Base-by-base conservation (phyloP, 2,113 vertebrate species). In the Trachemys scripta region DNA sequence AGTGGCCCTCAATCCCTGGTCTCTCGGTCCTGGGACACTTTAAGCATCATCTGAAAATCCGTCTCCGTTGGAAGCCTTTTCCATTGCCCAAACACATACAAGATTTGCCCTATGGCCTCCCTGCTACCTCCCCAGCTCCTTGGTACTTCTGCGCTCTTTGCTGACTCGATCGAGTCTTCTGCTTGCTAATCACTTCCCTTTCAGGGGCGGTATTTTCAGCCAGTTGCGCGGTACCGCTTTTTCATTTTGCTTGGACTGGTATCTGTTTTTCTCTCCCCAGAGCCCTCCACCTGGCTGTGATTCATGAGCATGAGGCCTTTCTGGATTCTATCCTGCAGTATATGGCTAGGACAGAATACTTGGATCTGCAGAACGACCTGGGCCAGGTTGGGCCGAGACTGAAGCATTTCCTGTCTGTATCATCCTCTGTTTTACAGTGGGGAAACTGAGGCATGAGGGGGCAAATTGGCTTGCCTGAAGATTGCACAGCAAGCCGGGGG, bases 331-430 rank as follows among this genome's bases (percentile, higher is more conserved):
- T 99, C 53, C 94, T 99, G 16, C 96, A 97, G 49, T 98, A 97
- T 35, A 96, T 98, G 0, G 96, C 90, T 0, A 98, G 97, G 54
- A 98, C 96, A 0, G 97, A 98, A 10, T 99, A 98, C 96, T 95
- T 99, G 82, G 98, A 99, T 89, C 97, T 98, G 56, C 98, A 99
- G 97, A 99, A 99, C n/a, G 98, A 99, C 92, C 94, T 98, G 72
- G 98, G 98, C 24, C 98, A 99, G 98, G 98, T 99, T 89, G 95
- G 88, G 84, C 31, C 3, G 2, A 29, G 14, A 7, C 12, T 10
- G 4, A 35, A 75, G 56, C 35, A 3, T 22, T 42, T 49, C 45
- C 4, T 3, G 45, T 62, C 42, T 13, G 47, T 42, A 10, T 27
- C 11, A 16, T 24, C 45, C 6, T 11, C 17, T 13, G 1, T n/a